Evolutionary conservation across 2,113 vertebrate species (phyloP), one percentile per base, ranked within the genome.

Genomic region (Dromaius novaehollandiae): DNA sequence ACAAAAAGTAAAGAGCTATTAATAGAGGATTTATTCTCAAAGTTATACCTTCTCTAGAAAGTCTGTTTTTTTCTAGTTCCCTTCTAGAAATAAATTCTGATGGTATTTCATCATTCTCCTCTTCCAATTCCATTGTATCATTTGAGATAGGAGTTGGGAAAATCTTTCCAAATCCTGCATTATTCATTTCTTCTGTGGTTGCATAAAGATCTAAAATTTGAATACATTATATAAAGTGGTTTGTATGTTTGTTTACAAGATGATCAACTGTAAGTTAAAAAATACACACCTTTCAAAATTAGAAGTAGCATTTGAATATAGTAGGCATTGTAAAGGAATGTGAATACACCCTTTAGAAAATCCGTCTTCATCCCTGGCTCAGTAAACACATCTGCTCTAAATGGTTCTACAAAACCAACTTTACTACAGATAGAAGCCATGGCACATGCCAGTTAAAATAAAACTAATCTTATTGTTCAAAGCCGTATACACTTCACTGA

Each of bases 81-180:
- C 98, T 99, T 96, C 98, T 98, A 89, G 99, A 99, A 97, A 99
- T 98, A 94, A 99, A 99, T 86, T 99, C 99, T 6, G 99, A 98
- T 34, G 98, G 97, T 95, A 99, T 98, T 74, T 98, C 96, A 30
- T 99, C 98, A 1, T 98, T 97, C 9, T 98, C 98, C 36, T 98
- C 99, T 63, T 98, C 97, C 25, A 97, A 98, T 58, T 99, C 98
- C 64, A 98, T 98, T 90, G 97, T 97, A 76, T 97, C 95, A 65
- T 97, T 97, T n/a, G 97, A 88, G 93, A 96, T 98, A 26, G 97
- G 95, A 87, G 97, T 92, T 61, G 99, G 99, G 91, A 99, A 99
- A 84, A 99, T 98, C 97, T 99, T 99, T 90, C 99, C 99, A 97
- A 99, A 99, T 56, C 99, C 99, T 61, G 97, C 97, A 70, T 90